These are phyloP conservation scores for Synanthedon vespiformis DNA, from an alignment of 2,888 invertebrate species.

Conservation along the genomic window DNA sequence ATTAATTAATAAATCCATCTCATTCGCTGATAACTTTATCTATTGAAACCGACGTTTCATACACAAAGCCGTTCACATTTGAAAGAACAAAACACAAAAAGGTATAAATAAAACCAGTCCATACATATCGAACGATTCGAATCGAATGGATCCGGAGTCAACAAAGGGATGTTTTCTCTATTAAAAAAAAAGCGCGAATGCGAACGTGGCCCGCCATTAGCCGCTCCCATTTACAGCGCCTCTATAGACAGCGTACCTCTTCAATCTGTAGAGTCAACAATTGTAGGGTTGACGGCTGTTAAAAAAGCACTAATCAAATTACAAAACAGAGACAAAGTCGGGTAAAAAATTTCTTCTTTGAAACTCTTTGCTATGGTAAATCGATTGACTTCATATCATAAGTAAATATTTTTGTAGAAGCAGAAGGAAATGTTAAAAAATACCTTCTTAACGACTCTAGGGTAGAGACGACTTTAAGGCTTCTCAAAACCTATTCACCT, in stretches of 20 bases:
- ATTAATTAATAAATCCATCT: no score
- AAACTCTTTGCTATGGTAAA: no score
- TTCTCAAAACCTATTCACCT: no score
- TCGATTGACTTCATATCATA: no score
- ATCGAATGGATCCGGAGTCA: conserved; percentile 53
- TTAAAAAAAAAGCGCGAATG: conserved; percentile 59
- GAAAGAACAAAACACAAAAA: conserved; percentile 34
- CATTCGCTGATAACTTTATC: no score
- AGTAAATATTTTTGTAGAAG: no score
- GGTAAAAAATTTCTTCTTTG: no score
- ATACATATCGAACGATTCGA: conserved; percentile 46
- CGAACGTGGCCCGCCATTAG: conserved; percentile 61
- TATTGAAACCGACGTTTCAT: not conserved
- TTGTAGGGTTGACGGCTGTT: conserved; percentile 15
- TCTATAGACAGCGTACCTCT: conserved; percentile 55
- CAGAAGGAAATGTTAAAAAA: no score
- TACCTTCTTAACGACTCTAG: no score
- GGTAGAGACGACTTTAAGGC: no score
- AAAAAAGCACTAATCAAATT: no score
- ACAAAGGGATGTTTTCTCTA: conserved; percentile 57
- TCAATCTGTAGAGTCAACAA: conserved; percentile 62
- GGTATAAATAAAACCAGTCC: conserved; percentile 28
- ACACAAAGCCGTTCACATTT: not conserved
- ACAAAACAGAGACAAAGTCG: no score
- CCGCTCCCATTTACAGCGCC: conserved; percentile 57